Percentiles rank a stretch among this genome's conserved stretches.
Conservation (phyloP, 2,797 vertebrate species). For the Nyctalus aviator region DNA sequence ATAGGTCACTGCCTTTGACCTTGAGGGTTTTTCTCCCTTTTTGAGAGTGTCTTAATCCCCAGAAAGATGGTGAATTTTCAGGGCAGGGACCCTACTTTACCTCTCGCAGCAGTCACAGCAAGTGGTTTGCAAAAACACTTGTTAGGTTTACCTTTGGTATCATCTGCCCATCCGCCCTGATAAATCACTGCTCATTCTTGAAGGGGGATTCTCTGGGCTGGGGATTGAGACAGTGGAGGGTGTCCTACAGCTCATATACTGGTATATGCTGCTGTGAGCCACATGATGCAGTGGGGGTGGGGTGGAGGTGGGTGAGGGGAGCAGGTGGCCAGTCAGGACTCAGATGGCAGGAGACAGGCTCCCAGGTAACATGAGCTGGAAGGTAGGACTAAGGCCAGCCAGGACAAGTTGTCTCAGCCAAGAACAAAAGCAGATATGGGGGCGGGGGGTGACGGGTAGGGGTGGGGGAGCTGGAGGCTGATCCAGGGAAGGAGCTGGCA, state of each 20-base stretch:
- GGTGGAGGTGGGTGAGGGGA: not conserved
- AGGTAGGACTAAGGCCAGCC: not conserved
- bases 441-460: not conserved
- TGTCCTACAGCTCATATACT: not conserved
- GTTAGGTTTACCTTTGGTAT: not conserved
- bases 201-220: not conserved
- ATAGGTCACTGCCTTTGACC: not conserved
- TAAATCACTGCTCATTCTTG: not conserved
- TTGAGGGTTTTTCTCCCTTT: not conserved
- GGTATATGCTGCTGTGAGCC: not conserved
- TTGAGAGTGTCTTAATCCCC: not conserved
- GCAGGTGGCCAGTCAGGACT: not conserved
- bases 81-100: not conserved
- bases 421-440: not conserved
- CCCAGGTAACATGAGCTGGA: not conserved
- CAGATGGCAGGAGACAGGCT: not conserved
- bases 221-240: not conserved
- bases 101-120: not conserved
- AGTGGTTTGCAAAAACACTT: slow-evolving; percentile 34
- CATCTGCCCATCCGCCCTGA: not conserved
- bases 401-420: not conserved
- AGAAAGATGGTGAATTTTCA: not conserved
- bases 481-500: too few species aligned
- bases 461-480: not conserved
- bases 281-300: not conserved